phyloP scores from a whole-genome alignment of 2,113 vertebrate species.

The Terrapene triunguis region DNA sequence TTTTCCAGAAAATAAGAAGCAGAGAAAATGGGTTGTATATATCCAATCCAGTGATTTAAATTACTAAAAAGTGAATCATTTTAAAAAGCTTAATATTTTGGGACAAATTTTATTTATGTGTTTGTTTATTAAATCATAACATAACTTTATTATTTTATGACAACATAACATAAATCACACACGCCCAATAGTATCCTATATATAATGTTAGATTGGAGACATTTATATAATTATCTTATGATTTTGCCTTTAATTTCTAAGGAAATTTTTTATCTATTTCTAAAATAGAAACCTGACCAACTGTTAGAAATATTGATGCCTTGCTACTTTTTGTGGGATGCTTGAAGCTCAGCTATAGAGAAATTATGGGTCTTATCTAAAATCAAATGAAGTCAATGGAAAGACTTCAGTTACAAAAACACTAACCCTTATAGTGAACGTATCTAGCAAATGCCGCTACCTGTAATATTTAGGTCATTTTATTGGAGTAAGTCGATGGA shows the following conservation, averaged over 20 bases:
- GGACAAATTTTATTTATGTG: not conserved
- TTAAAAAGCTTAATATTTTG: not conserved
- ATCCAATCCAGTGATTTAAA: not conserved
- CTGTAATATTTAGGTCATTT: too few species aligned
- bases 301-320: too few species aligned
- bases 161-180: not conserved
- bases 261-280: not conserved
- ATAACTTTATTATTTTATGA: not conserved
- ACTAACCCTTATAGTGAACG: too few species aligned
- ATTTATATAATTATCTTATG: not conserved
- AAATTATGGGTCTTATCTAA: too few species aligned
- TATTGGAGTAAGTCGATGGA: too few species aligned
- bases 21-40: not conserved
- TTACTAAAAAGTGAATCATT: not conserved
- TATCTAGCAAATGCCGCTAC: too few species aligned
- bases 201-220: not conserved
- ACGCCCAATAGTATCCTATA: not conserved
- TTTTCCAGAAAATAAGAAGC: conserved; percentile 1
- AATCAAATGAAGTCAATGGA: too few species aligned
- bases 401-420: too few species aligned
- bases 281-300: not conserved
- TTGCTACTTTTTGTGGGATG: too few species aligned
- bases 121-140: not conserved
- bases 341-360: too few species aligned
- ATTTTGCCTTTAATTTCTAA: not conserved